phyloP scores from a whole-genome alignment of 2,113 vertebrate species.

The Corapipo altera region DNA sequence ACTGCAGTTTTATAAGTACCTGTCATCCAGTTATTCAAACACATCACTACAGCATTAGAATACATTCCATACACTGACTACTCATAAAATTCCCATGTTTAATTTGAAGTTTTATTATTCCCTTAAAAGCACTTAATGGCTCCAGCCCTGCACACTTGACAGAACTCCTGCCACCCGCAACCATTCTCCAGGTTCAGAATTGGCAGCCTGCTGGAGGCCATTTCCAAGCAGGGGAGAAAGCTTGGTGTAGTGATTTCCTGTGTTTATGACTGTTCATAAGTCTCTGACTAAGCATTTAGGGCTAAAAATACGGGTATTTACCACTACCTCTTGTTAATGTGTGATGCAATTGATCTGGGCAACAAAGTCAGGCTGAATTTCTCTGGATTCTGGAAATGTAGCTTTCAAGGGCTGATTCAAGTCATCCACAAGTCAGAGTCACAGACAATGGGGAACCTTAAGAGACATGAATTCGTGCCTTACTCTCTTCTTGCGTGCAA shows the following conservation, averaged over 20 bases:
- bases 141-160: neutral
- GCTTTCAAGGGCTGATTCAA: neutral
- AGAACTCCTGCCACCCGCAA: neutral
- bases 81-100: neutral
- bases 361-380: neutral
- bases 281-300: neutral
- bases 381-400: neutral
- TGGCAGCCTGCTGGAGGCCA: neutral
- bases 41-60: neutral
- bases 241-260: neutral
- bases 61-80: neutral
- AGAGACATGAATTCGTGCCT: neutral
- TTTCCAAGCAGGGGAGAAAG: neutral
- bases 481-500: neutral
- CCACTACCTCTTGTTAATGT: neutral
- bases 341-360: neutral
- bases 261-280: neutral
- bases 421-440: neutral
- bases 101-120: neutral
- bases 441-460: neutral
- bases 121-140: neutral
- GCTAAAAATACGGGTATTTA: neutral
- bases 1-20: neutral
- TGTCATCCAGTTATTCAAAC: neutral
- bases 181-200: neutral